Evolutionary conservation across 2,888 invertebrate genomes (phyloP).

Genomic region (Gymnocheta viridis): DNA sequence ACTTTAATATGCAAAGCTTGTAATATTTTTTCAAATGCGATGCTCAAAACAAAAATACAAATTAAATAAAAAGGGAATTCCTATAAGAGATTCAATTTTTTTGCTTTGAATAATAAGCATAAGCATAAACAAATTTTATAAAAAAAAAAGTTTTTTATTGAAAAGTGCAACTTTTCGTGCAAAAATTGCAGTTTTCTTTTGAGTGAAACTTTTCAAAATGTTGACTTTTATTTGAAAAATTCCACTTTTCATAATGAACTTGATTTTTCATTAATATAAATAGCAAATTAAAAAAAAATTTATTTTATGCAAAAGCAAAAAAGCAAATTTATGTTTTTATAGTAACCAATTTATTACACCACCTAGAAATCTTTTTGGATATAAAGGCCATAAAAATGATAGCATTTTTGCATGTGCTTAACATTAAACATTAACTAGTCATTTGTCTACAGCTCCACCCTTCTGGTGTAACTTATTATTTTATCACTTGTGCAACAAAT

Average conservation of each 20-base stretch:
- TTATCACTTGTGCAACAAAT: conserved; percentile 68
- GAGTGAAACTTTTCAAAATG: not conserved
- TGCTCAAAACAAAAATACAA: too few relatives aligned
- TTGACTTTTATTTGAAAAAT: not conserved
- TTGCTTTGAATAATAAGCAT: too few relatives aligned
- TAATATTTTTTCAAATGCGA: too few relatives aligned
- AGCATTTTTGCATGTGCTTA: conserved; percentile 61
- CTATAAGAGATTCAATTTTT: too few relatives aligned
- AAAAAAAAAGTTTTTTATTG: too few relatives aligned
- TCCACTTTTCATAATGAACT: not conserved
- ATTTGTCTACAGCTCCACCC: conserved; percentile 68
- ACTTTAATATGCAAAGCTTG: too few relatives aligned
- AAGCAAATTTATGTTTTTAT: not conserved
- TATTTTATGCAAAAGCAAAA: too few relatives aligned
- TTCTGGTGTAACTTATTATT: conserved; percentile 69
- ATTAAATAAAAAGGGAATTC: too few relatives aligned
- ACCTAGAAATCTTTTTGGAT: conserved; percentile 2
- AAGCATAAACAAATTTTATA: too few relatives aligned
- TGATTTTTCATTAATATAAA: too few relatives aligned
- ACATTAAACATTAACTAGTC: conserved; percentile 67
- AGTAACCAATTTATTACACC: conserved; percentile 1
- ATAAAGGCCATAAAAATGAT: conserved; percentile 46
- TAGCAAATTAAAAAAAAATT: too few relatives aligned
- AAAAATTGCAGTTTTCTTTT: not conserved
- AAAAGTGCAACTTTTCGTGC: not conserved